Base-by-base conservation (phyloP, 2,113 vertebrate genomes). In the Cercopithecus mona region DNA sequence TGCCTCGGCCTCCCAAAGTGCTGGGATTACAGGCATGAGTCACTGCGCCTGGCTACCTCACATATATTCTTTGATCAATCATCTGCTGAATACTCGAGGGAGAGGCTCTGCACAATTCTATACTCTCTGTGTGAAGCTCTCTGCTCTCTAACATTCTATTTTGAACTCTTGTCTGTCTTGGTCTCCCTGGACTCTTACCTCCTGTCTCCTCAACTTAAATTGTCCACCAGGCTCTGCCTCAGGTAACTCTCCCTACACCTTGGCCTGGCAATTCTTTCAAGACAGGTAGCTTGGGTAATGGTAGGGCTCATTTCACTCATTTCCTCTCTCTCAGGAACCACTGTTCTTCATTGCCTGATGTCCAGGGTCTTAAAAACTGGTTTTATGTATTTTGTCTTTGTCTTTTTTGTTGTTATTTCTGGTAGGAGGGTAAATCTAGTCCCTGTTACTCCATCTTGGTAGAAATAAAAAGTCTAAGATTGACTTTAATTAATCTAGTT, bases 351-450 rank as follows among this genome's bases (percentile, higher is more conserved):
- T 16, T 75, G 11, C 7, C 48, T 95, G 12, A 90, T 35, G 23
- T 85, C 55, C 82, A 64, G 11, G 30, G 0, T 78, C 40, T 68
- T 88, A 88, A 94, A 94, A 96, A 82, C 68, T 84, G 23, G 25
- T 92, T 88, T 88, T 3, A n/a, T 70, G 25, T 87, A 87, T 79
- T 96, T 83, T 70, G 40, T 70, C 50, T 78, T 70, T 91, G 35
- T 52, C 9, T 70, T 89, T 76, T 64, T 27, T 43, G 20, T 82
- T 82, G 76, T 68, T 85, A 80, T 57, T 92, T 81, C 43, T 57
- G 25, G 35, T 22, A 80, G 17, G 22, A 92, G 20, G 76, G 17
- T 83, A 88, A 93, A 85, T 72, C 50, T 12, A 92, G 32, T 79
- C 17, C 32, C 68, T 92, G 18, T 92, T 89, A 93, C 22, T 82